Evolutionary conservation across 2,113 vertebrate genomes (phyloP).

Genomic region (Pelvicachromis taeniatus): DNA sequence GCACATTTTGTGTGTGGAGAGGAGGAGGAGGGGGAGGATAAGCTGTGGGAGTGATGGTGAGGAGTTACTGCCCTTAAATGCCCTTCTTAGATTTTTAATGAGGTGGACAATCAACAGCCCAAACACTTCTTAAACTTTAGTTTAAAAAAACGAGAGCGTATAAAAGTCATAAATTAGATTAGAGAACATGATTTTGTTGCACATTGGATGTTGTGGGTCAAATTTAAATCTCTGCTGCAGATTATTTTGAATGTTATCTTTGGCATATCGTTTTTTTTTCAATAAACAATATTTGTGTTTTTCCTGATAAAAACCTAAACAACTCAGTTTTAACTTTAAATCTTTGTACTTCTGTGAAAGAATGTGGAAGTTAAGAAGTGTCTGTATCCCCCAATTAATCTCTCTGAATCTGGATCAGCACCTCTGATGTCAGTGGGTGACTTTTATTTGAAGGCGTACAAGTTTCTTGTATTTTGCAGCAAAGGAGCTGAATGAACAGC

Average conservation of each 20-base stretch:
- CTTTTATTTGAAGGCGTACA: neutral
- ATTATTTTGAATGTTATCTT: neutral
- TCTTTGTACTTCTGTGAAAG: neutral
- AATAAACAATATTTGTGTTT: neutral
- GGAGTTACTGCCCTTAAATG: neutral
- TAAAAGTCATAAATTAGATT: neutral
- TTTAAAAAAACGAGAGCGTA: neutral
- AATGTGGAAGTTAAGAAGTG: neutral
- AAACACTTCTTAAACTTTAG: neutral
- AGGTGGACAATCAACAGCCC: neutral
- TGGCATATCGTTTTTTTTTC: neutral
- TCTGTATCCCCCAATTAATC: neutral
- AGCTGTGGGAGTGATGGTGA: neutral
- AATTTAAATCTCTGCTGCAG: neutral
- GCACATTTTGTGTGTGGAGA: neutral
- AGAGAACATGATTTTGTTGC: neutral
- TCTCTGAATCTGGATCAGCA: neutral
- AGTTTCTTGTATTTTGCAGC: neutral
- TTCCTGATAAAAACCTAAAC: neutral
- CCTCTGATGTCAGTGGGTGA: neutral
- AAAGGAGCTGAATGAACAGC: neutral
- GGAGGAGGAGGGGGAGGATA: neutral
- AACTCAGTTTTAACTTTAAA: neutral
- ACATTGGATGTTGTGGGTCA: neutral
- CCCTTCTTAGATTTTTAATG: neutral